Evolutionary conservation across 2,113 vertebrate genomes (phyloP), one percentile per base, ranked within the genome.

Genomic region (Ammodytes dubius): DNA sequence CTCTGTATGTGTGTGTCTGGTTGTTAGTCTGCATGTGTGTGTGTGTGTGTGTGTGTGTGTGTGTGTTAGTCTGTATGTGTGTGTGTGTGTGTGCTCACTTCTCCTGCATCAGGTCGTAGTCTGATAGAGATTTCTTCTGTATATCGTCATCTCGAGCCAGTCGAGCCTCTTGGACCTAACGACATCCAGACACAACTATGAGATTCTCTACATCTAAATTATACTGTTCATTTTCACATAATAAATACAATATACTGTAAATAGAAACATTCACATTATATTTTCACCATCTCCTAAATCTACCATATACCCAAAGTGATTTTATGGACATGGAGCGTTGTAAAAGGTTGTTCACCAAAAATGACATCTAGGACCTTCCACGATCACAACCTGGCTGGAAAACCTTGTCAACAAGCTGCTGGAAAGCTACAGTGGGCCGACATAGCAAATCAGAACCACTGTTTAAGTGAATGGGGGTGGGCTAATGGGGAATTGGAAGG

Each of bases 81-180:
- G 47, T 54, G 39, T 52, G n/a, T 72, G 66, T 69, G 45, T 15
- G 27, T 42, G 50, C 94, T 93, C 86, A 96, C 96, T 96, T 99
- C 87, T 99, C 97, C 73, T 97, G 89, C 60, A 95, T 93, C n/a
- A 96, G 95, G 53, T 98, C 97, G 6, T 97, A 98, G 0, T 98
- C 97, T 65, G 94, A 96, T 45, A 97, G 88, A 2, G 94, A 84
- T 82, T 96, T 98, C 88, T 95, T 97, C 50, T 96, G 85, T 7
- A 86, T 88, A 12, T 99, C 97, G 0, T 98, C 97, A 12, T 97
- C 96, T 58, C 97, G 94, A 0, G 87, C 94, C 74, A 96, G 93
- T 37, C 96, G 92, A 35, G 95, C 95, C 47, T 99, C 97, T 84
- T 98, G 97, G 0, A 97, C 94, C 95, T 96, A 81, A 17, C 7